A percentile compares a stretch with the other conserved stretches of the same genome.
phyloP scores from a whole-genome alignment of 1,140 invertebrate genomes.

The Orchesella cincta region DNA sequence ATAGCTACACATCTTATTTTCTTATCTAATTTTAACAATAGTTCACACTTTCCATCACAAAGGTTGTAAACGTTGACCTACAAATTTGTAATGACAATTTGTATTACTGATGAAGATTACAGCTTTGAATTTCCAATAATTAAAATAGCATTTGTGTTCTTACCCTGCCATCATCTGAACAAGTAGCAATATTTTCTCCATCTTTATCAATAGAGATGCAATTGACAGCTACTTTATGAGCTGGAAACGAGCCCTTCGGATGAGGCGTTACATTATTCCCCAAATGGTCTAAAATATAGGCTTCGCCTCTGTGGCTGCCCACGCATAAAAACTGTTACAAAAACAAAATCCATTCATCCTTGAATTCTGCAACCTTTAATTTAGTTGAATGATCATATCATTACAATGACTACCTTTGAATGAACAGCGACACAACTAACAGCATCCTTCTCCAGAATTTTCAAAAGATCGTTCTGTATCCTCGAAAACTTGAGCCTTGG shows the following conservation, averaged over 20 bases:
- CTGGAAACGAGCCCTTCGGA: slow-evolving; percentile 68
- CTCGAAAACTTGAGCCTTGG: slow-evolving; percentile 90
- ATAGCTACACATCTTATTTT: slow-evolving; percentile 85
- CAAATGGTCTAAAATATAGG: slow-evolving; percentile 88
- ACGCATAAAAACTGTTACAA: slow-evolving; percentile 79
- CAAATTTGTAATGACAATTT: slow-evolving; percentile 6
- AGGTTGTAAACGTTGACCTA: slow-evolving; percentile 66
- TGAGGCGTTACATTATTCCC: slow-evolving; percentile 71
- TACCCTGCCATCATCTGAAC: slow-evolving; percentile 92
- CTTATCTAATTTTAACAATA: slow-evolving; percentile 74
- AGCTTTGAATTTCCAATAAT: no score
- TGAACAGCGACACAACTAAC: slow-evolving; percentile 90
- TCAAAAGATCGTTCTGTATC: slow-evolving; percentile 80
- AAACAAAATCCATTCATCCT: slow-evolving; percentile 52
- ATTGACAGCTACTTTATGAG: slow-evolving; percentile 87
- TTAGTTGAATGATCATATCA: no score
- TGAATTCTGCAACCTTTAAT: not conserved
- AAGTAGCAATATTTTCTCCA: slow-evolving; percentile 90
- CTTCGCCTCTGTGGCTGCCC: slow-evolving; percentile 85
- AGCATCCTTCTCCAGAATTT: slow-evolving; percentile 83
- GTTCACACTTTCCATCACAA: slow-evolving; percentile 79
- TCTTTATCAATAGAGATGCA: slow-evolving; percentile 89
- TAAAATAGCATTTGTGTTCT: slow-evolving; percentile 36
- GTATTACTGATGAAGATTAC: not conserved
- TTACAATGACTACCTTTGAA: slow-evolving; percentile 68